Evolutionary conservation across 2,113 vertebrate genomes (phyloP).

Genomic region (Prochilodus magdalenae): DNA sequence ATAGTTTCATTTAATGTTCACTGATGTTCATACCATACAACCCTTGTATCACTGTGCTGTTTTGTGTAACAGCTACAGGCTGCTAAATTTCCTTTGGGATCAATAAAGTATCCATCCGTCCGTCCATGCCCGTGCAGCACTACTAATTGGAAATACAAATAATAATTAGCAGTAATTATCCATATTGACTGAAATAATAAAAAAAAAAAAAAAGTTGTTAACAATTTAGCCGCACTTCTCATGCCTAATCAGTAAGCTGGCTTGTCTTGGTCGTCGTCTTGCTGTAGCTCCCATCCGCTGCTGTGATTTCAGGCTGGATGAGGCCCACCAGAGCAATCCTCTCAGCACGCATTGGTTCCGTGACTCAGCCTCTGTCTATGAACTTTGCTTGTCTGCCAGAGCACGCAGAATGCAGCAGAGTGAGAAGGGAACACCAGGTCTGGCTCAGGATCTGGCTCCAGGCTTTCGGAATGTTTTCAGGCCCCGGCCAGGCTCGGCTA

Average conservation of each 20-base stretch:
- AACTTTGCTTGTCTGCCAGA: conserved; percentile 16
- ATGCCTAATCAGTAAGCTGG: neutral
- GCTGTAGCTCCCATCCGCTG: neutral
- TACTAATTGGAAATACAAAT: too few relatives aligned
- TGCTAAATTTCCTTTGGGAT: too few relatives aligned
- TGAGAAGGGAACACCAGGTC: too few relatives aligned
- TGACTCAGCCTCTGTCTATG: conserved; percentile 2
- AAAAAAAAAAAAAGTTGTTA: neutral
- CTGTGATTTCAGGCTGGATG: conserved; percentile 21
- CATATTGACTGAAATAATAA: neutral
- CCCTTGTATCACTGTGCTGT: too few relatives aligned
- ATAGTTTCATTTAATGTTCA: too few relatives aligned
- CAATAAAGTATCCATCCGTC: too few relatives aligned
- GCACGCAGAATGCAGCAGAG: conserved; percentile 22
- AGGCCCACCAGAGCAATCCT: neutral
- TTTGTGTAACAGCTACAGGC: too few relatives aligned
- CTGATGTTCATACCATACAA: too few relatives aligned
- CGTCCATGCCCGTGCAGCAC: too few relatives aligned
- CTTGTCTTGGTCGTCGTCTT: neutral
- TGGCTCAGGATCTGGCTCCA: neutral
- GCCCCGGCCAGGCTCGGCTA: conserved; percentile 4
- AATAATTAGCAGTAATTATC: neutral
- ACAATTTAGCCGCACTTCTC: too few relatives aligned
- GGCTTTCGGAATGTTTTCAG: neutral
- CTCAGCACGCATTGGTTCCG: neutral